phyloP scores from a whole-genome alignment of 1,140 invertebrate species.

The Nasonia giraulti region DNA sequence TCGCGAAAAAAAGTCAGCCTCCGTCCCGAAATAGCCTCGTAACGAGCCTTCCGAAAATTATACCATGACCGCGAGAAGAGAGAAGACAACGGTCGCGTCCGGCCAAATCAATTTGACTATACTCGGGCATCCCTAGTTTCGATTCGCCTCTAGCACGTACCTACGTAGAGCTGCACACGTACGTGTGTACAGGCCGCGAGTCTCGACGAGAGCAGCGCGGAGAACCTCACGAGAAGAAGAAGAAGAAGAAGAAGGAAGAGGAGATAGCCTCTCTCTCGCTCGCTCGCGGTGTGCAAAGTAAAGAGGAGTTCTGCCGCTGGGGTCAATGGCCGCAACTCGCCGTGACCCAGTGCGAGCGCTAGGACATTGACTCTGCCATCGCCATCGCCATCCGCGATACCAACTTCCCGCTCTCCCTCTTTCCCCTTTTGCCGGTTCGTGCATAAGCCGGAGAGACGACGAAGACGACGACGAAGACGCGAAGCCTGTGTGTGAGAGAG shows the following conservation, averaged over 20 bases:
- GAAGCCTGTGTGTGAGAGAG: constrained; percentile 41
- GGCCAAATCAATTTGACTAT: not conserved
- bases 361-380: constrained; percentile 74
- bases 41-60: constrained; percentile 30
- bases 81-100: not conserved
- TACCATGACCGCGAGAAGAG: not conserved
- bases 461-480: not conserved
- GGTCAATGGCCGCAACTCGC: constrained; percentile 74
- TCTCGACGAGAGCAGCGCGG: constrained; percentile 1
- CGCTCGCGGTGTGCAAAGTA: constrained; percentile 70
- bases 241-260: not conserved
- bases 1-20: not conserved
- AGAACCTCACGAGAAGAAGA: not conserved
- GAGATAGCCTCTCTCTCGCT: constrained; percentile 45
- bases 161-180: not conserved
- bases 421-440: not conserved
- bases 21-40: not conserved
- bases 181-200: not conserved
- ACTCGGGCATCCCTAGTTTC: not conserved
- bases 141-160: not conserved
- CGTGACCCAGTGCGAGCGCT: constrained; percentile 75
- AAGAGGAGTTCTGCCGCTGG: constrained; percentile 65
- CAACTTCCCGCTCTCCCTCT: constrained; percentile 60
- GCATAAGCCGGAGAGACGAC: not conserved
- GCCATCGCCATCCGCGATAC: constrained; percentile 65